A percentile compares a stretch with the other conserved stretches of the same genome.
These are phyloP conservation scores for Stegodyphus mimosarum DNA, from an alignment of 1,140 invertebrate genomes.

Conservation along the genomic window DNA sequence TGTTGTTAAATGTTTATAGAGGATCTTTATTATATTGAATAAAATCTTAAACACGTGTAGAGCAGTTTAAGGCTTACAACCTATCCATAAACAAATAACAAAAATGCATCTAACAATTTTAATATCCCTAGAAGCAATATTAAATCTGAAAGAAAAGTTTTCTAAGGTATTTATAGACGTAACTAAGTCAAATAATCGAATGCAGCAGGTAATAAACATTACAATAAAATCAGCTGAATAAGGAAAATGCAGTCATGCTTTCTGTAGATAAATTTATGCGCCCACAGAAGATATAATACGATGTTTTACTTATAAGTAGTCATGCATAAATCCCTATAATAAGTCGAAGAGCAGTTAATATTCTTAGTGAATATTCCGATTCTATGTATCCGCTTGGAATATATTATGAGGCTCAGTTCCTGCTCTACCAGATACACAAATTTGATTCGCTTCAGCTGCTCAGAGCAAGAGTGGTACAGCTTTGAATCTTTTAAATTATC, in stretches of 20 bases:
- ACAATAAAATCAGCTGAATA: slow-evolving; percentile 11
- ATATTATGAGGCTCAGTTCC: slow-evolving; percentile 28
- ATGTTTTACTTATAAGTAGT: slow-evolving; percentile 16
- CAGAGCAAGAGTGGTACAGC: too few relatives aligned
- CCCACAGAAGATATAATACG: slow-evolving; percentile 25
- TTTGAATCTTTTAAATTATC: too few relatives aligned
- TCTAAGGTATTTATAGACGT: too few relatives aligned
- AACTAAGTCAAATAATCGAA: too few relatives aligned
- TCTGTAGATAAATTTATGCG: slow-evolving; percentile 14
- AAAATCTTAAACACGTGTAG: too few relatives aligned
- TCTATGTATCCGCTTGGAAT: slow-evolving; percentile 29
- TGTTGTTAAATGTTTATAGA: too few relatives aligned
- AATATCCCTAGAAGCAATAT: too few relatives aligned
- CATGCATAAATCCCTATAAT: slow-evolving; percentile 22
- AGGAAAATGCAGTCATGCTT: slow-evolving; percentile 8
- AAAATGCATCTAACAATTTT: too few relatives aligned
- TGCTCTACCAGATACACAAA: background rate
- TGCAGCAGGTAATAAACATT: slow-evolving; percentile 21
- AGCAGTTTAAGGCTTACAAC: too few relatives aligned
- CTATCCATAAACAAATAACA: too few relatives aligned
- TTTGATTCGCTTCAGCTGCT: slow-evolving; percentile 9
- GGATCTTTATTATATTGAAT: too few relatives aligned
- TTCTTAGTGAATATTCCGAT: slow-evolving; percentile 31
- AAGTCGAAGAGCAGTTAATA: slow-evolving; percentile 28
- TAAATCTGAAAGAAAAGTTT: too few relatives aligned